Percentiles rank a stretch among this genome's conserved stretches.
These are phyloP conservation scores for Volucella bombylans DNA, from an alignment of 2,888 invertebrate species.

Conservation along the genomic window DNA sequence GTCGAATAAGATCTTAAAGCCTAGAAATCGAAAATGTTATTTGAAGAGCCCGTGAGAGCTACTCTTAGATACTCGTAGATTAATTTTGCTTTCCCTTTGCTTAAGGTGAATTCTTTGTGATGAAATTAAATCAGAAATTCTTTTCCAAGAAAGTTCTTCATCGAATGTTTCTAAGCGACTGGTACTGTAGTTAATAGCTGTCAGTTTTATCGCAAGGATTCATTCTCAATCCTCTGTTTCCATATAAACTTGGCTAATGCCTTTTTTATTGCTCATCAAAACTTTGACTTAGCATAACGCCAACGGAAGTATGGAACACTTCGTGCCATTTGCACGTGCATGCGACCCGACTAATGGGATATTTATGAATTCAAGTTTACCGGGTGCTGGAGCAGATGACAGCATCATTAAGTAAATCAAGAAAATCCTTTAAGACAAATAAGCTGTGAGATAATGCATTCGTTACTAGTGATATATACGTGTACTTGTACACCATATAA, in stretches of 20 bases:
- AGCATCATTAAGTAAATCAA: constrained; percentile 21
- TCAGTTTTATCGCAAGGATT: neutral
- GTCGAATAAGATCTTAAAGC: too few species aligned
- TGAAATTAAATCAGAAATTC: too few species aligned
- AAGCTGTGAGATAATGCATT: neutral
- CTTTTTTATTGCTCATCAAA: constrained; percentile 37
- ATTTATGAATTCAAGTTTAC: constrained; percentile 35
- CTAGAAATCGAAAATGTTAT: too few species aligned
- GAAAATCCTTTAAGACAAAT: constrained; percentile 18
- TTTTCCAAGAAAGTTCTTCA: too few species aligned
- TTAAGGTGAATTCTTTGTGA: too few species aligned
- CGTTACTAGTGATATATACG: constrained; percentile 4
- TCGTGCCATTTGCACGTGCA: constrained; percentile 23
- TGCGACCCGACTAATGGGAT: constrained; percentile 39
- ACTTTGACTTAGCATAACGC: neutral
- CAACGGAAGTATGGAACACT: constrained; percentile 12
- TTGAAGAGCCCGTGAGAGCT: too few species aligned
- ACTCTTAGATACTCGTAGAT: too few species aligned
- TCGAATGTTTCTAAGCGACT: too few species aligned
- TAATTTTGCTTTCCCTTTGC: too few species aligned
- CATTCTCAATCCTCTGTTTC: neutral
- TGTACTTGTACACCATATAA: neutral
- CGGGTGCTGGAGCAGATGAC: constrained; percentile 25
- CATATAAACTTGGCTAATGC: constrained; percentile 16
- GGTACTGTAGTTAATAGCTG: neutral